Percentiles rank a stretch among this genome's conserved stretches.
Conservation (phyloP, 2,797 vertebrate species). For the Pipistrellus nathusii region DNA sequence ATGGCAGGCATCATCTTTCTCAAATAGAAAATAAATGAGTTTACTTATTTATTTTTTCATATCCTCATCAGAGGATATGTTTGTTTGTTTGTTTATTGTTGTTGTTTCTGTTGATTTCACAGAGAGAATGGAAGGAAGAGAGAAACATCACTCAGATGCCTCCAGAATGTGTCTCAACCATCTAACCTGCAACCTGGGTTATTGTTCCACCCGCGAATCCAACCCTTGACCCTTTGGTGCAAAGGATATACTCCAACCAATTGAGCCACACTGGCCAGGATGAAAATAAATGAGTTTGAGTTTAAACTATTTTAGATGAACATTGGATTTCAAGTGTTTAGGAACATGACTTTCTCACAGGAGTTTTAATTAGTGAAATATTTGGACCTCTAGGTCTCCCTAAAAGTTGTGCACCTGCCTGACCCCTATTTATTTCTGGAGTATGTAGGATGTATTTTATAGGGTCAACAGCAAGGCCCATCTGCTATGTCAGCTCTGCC, state of each 20-base stretch:
- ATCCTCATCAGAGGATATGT: not conserved
- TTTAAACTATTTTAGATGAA: slow-evolving; percentile 46
- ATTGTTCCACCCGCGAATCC: not conserved
- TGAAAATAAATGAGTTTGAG: not conserved
- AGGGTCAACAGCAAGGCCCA: not conserved
- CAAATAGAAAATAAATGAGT: not conserved
- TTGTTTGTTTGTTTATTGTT: not conserved
- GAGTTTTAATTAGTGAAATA: slow-evolving; percentile 13
- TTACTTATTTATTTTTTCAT: not conserved
- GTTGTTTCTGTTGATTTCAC: not conserved
- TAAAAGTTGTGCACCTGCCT: not conserved
- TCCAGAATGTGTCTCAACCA: not conserved
- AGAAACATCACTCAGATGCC: not conserved
- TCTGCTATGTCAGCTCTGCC: not conserved
- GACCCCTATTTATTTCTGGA: not conserved
- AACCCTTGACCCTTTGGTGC: not conserved
- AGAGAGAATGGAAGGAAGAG: not conserved
- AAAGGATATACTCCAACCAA: not conserved
- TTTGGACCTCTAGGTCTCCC: not conserved
- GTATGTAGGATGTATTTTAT: not conserved
- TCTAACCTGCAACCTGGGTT: not conserved
- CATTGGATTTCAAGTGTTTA: not conserved
- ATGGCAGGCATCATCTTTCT: not conserved
- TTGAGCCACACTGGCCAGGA: not conserved
- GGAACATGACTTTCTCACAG: not conserved